A percentile compares a stretch with the other conserved stretches of the same genome.
Evolutionary conservation across 2,113 vertebrate genomes (phyloP).

Genomic region (Empidonax traillii): DNA sequence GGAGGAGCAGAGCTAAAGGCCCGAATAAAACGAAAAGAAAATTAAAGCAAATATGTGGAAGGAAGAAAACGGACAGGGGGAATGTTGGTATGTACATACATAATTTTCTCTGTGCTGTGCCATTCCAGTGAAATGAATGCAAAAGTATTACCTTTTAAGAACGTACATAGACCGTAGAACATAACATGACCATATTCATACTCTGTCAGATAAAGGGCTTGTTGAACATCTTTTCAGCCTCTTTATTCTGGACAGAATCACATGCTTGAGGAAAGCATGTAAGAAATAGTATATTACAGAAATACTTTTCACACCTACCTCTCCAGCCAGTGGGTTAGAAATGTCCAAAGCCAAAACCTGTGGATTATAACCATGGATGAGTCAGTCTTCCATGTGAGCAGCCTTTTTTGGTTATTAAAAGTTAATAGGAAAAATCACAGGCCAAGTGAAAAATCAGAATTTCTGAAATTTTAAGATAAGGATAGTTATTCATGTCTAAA

Average conservation of each 20-base stretch:
- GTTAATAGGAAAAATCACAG: background rate
- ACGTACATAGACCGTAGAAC: background rate
- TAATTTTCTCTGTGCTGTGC: background rate
- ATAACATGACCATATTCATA: background rate
- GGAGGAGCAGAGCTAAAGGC: background rate
- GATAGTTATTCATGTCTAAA: background rate
- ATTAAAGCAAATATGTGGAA: background rate
- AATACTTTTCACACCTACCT: background rate
- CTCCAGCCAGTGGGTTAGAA: background rate
- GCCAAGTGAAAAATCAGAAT: background rate
- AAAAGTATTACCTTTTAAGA: background rate
- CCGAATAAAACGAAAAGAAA: background rate
- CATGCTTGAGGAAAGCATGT: background rate
- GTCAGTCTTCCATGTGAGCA: background rate
- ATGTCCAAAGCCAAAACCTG: background rate
- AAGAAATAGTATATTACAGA: background rate
- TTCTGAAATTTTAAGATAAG: background rate
- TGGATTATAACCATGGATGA: background rate
- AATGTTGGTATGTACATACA: background rate
- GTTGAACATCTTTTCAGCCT: background rate
- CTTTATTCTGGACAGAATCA: background rate
- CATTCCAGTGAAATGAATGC: background rate
- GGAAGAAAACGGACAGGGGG: background rate
- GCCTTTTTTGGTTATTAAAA: background rate
- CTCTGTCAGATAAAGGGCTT: background rate